Percentiles rank a stretch among this genome's conserved stretches.
Evolutionary conservation across 2,797 vertebrate genomes (phyloP).

Genomic region (Platalea minor): DNA sequence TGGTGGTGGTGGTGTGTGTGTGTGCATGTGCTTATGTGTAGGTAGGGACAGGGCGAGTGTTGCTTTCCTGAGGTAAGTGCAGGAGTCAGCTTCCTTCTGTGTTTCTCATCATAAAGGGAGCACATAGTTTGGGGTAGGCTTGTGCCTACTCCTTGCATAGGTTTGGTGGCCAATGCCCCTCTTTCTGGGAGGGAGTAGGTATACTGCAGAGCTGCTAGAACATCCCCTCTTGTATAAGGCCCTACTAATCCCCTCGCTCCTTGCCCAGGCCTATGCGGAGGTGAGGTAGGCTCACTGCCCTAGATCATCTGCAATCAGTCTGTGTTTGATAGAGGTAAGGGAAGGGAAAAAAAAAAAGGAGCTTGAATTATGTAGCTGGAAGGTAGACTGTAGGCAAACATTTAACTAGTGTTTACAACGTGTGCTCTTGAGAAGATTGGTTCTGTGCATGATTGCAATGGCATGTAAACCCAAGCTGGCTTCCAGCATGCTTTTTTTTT

Average conservation of each 20-base stretch:
- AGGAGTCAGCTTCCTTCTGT: not conserved
- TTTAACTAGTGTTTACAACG: not conserved
- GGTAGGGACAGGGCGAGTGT: not conserved
- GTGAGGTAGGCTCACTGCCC: not conserved
- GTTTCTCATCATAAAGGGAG: not conserved
- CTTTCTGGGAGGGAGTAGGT: not conserved
- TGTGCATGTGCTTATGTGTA: not conserved
- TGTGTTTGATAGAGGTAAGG: not conserved
- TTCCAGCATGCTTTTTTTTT: not conserved
- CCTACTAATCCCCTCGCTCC: not conserved
- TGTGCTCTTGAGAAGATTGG: not conserved
- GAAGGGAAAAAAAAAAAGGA: not conserved
- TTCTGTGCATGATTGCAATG: not conserved
- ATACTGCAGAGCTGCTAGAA: not conserved
- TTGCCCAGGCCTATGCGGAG: not conserved
- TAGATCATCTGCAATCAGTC: not conserved
- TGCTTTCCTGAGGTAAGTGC: not conserved
- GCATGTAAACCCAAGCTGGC: not conserved
- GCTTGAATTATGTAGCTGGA: not conserved
- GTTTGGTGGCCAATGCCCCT: not conserved
- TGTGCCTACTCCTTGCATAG: not conserved
- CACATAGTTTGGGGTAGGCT: rapidly evolving
- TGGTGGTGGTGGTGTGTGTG: not conserved
- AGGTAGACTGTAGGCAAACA: not conserved
- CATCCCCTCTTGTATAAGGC: not conserved